phyloP scores from a whole-genome alignment of 2,888 invertebrate genomes.

The Serripes groenlandicus region DNA sequence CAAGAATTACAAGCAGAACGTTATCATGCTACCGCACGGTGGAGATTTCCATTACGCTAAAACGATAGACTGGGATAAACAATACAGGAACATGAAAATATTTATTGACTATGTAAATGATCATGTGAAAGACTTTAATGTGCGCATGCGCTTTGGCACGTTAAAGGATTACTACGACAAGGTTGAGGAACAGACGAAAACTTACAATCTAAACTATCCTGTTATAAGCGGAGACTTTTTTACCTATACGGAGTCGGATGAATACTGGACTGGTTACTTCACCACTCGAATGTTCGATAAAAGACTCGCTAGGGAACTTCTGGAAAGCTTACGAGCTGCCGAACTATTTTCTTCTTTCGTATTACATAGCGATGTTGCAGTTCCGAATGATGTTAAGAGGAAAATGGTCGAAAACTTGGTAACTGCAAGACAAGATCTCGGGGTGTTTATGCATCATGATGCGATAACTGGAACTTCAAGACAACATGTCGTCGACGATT shows the following conservation, averaged over 20 bases:
- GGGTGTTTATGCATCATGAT: slow-evolving; percentile 98
- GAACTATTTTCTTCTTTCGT: slow-evolving; percentile 77
- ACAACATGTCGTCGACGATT: slow-evolving; percentile 96
- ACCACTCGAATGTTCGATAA: slow-evolving; percentile 92
- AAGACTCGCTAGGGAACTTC: slow-evolving; percentile 89
- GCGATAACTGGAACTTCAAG: slow-evolving; percentile 98
- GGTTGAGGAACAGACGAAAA: slow-evolving; percentile 50
- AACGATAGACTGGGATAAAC: slow-evolving; percentile 96
- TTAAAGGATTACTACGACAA: slow-evolving; percentile 93
- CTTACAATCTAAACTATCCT: slow-evolving; percentile 87
- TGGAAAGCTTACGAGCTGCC: slow-evolving; percentile 78
- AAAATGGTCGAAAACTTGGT: slow-evolving; percentile 56
- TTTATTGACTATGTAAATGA: slow-evolving; percentile 95
- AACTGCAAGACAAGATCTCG: slow-evolving; percentile 92
- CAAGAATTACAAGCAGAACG: slow-evolving; percentile 95
- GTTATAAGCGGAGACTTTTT: slow-evolving; percentile 97
- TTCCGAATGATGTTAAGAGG: slow-evolving; percentile 3
- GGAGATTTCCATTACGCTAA: slow-evolving; percentile 98
- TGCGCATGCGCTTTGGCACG: slow-evolving; percentile 90
- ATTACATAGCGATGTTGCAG: slow-evolving; percentile 3
- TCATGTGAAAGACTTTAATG: slow-evolving; percentile 89
- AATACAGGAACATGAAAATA: slow-evolving; percentile 95
- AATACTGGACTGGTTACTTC: slow-evolving; percentile 99
- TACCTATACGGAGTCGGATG: slow-evolving; percentile 94
- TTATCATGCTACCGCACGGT: slow-evolving; percentile 96